Evolutionary conservation across 1,140 invertebrate genomes (phyloP), one percentile per base, ranked within the genome.

Genomic region (Uloborus diversus): DNA sequence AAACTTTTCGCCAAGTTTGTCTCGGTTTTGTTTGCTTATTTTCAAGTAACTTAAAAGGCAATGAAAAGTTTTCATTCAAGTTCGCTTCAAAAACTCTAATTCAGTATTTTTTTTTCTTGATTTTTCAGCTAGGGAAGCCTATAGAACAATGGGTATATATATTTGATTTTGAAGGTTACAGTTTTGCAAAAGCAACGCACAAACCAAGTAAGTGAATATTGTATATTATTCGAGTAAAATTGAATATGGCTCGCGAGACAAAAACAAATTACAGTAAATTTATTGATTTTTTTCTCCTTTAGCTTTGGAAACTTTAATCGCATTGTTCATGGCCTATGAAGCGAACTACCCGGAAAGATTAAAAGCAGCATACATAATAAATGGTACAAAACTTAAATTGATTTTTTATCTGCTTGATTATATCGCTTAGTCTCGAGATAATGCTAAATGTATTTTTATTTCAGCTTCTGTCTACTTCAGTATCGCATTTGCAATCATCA

Each of bases 301-400:
- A 73, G 69, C 53, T 20, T 5, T 64, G 11, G 70, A 75, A 33
- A 20, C 35, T n/a, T 66, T 78, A 25, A 35, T 66, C 11, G 32
- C 28, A 14, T 30, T 78, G 17, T 78, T 78, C 42, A 4, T 28
- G 42, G 30, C 25, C 0, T 78, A 78, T 42, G 73, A 78, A 66
- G 61, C 73, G 42, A 78, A 78, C 32, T 78, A 78, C 9, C 73
- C 73, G 3, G 73, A 78, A 2, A 33, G 73, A 42, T 42, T 78
- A n/a, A 78, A 78, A 66, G n/a, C 30, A 7, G 73, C 62, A n/a
- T 56, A 53, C 42, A 66, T 78, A 5, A 78, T 66, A 56, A 78
- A 78, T 42, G 61, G 73, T 78, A 78, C 47, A 17, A 23, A 47
- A 47, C 17, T 69, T 27, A n/a, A n/a, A n/a, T n/a, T n/a, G n/a